Conservation (phyloP, 37 sponge, comb jelly and placozoan species). For the Crambe crambe region DNA sequence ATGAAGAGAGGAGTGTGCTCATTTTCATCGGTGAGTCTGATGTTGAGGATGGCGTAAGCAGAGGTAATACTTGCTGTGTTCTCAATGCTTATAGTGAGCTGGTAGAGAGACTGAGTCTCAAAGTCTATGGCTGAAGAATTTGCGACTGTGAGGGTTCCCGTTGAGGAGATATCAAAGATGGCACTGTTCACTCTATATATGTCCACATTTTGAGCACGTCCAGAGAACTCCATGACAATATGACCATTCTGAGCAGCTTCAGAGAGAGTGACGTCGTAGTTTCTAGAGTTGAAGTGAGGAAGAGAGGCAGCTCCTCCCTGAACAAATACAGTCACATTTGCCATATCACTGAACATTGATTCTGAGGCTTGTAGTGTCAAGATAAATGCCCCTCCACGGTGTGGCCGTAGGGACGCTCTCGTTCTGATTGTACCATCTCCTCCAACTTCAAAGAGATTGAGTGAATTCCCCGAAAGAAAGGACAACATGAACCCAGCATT, state of each 20-base stretch:
- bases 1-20: constrained; percentile 65
- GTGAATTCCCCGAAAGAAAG: constrained; percentile 1
- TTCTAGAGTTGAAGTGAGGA: constrained; percentile 8
- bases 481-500: constrained; percentile 8
- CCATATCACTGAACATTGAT: background rate
- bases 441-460: constrained; percentile 11
- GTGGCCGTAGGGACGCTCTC: background rate
- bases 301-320: background rate
- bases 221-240: constrained; percentile 15
- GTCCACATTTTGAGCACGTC: background rate
- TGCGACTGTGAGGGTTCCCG: constrained; percentile 4
- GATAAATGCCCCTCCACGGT: background rate
- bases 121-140: constrained; percentile 29
- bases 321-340: background rate
- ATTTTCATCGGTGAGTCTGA: constrained; percentile 60
- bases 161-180: constrained; percentile 14
- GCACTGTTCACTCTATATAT: constrained; percentile 3
- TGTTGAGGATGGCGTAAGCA: constrained; percentile 39
- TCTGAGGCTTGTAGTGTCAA: constrained; percentile 34
- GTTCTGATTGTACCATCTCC: background rate
- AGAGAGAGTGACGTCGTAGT: background rate
- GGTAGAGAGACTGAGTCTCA: constrained; percentile 46
- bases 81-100: constrained; percentile 37
- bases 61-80: background rate
- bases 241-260: constrained; percentile 4